These are phyloP conservation scores for Stenotaenia linearis DNA, from an alignment of 2,888 invertebrate species.

Conservation along the genomic window DNA sequence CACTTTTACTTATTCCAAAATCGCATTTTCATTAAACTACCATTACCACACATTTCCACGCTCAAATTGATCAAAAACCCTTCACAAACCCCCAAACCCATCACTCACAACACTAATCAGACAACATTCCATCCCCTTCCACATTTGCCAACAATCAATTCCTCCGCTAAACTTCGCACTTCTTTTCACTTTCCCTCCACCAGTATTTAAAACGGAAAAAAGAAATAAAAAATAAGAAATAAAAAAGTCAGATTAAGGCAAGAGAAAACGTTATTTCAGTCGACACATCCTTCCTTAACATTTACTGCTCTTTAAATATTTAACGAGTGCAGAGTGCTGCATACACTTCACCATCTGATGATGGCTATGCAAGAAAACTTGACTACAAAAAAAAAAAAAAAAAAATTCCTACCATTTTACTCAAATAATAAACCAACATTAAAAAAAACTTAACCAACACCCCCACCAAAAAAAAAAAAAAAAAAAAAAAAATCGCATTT, in stretches of 20 bases:
- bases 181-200: too few species aligned
- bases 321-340: constrained; percentile 14
- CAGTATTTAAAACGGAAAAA: background rate
- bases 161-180: too few species aligned
- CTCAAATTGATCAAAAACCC: too few species aligned
- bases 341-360: background rate
- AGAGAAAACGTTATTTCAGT: constrained; percentile 2
- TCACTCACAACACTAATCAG: too few species aligned
- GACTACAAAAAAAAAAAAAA: background rate
- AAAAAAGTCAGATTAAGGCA: background rate
- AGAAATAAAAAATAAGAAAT: background rate
- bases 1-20: too few species aligned
- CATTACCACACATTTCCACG: too few species aligned
- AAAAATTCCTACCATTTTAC: background rate
- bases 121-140: too few species aligned
- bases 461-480: too few species aligned
- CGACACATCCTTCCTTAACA: background rate
- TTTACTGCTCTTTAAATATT: constrained; percentile 24
- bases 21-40: too few species aligned
- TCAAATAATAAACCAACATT: background rate
- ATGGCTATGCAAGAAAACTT: background rate
- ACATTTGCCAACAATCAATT: too few species aligned
- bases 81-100: too few species aligned
- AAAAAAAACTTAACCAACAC: background rate
- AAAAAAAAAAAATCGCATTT: background rate